Percentiles rank a stretch among this genome's conserved stretches.
Evolutionary conservation across 35 echinoderm and acorn worm genomes (phyloP).

Genomic region (Ophiothrix spiculata): DNA sequence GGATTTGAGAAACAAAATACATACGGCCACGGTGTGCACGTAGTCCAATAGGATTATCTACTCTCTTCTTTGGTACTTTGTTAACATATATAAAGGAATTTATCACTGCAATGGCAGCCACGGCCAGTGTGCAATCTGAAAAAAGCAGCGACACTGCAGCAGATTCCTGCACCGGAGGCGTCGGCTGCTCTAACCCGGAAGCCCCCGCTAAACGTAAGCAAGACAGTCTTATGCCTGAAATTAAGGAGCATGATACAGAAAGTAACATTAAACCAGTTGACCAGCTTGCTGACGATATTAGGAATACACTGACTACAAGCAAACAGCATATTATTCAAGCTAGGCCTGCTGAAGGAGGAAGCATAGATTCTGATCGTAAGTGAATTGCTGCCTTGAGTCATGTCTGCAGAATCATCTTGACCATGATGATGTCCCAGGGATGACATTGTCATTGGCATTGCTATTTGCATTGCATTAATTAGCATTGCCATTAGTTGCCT

Average conservation of each 20-base stretch:
- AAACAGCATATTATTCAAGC: neutral
- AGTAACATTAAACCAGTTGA: neutral
- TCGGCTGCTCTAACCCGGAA: neutral
- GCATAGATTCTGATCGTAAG: neutral
- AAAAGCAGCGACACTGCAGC: neutral
- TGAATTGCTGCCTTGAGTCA: too few relatives aligned
- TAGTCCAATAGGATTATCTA: too few relatives aligned
- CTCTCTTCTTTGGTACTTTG: too few relatives aligned
- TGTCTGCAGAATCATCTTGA: too few relatives aligned
- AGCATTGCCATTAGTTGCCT: too few relatives aligned
- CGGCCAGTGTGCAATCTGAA: neutral
- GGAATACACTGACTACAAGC: neutral
- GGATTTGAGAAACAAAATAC: too few relatives aligned
- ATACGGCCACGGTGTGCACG: too few relatives aligned
- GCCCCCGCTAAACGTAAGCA: neutral
- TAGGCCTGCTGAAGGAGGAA: neutral
- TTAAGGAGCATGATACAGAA: neutral
- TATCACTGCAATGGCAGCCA: neutral
- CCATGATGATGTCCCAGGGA: too few relatives aligned
- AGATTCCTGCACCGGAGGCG: neutral
- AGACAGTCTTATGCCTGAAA: neutral
- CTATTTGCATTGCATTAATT: too few relatives aligned
- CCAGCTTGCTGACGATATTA: neutral
- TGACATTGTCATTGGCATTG: too few relatives aligned
- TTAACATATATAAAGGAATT: too few relatives aligned